Evolutionary conservation across 2,888 invertebrate species (phyloP), one percentile per base, ranked within the genome.

Genomic region (Nemoura dubitans): DNA sequence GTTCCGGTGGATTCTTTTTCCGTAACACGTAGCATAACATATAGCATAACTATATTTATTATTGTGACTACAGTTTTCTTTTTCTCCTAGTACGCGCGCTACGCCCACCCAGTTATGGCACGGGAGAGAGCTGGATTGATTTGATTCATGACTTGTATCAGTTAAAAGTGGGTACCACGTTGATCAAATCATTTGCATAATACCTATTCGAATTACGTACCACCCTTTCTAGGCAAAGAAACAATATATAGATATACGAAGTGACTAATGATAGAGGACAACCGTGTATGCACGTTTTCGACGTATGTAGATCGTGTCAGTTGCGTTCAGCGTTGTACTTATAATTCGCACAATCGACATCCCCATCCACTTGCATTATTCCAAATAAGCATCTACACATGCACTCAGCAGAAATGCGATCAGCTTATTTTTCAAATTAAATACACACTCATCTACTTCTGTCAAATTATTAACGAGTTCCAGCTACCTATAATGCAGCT

Each of bases 81-180:
- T 59, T 59, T 59, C 59, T 59, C 59, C 59, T 59, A 7, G 59
- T 59, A 59, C 14, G 59, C 14, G 59, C 59, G 36, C 2, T 59
- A 59, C 59, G 59, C 59, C 59, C 59, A 59, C 59, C 59, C 59
- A 21, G 59, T 59, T 59, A 59, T 59, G 59, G 59, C 59, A 21
- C 59, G 59, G 36, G 59, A 59, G 59, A 59, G 59, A 59, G 59
- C 59, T 59, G 59, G n/a, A 59, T 59, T 21, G 59, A 59, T 59
- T 59, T 7, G 59, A 59, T 59, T 59, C 59, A 59, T 59, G 59
- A 21, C 59, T 59, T 21, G 59, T 21, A 59, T 59, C 59, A 59
- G 59, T 59, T 59, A 7, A 59, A 59, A 21, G 59, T 59, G 59
- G 59, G 14, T 21, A 59, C 59, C 59, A 59, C 14, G 59, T 59